These are phyloP conservation scores for Sapajus apella DNA, from an alignment of 2,113 vertebrate genomes.

Conservation along the genomic window DNA sequence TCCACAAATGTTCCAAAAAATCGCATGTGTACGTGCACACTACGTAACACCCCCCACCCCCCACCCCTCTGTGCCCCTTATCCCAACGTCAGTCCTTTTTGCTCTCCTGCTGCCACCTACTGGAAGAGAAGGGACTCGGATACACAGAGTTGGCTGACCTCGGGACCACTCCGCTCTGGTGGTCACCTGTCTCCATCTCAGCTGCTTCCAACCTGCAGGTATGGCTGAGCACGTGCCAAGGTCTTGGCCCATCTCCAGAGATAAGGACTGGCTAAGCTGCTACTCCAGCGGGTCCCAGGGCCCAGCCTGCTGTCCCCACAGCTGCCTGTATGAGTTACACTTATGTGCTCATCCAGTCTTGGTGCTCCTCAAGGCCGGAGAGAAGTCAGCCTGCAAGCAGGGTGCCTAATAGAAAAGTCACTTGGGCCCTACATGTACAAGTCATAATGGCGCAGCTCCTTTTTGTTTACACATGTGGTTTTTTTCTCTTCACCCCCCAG, in stretches of 20 bases:
- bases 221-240: not conserved
- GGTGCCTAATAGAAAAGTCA: not conserved
- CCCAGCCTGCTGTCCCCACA: not conserved
- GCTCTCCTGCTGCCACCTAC: not conserved
- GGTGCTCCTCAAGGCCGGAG: not conserved
- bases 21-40: fast-evolving
- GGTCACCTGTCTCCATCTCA: not conserved
- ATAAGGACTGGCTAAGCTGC: not conserved
- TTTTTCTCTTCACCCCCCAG: not conserved
- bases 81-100: not conserved
- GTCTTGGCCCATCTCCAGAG: not conserved
- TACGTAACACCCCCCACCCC: no score
- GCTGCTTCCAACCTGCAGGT: not conserved
- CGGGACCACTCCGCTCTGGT: no score
- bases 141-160: not conserved
- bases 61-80: not conserved
- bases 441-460: not conserved
- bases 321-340: no score
- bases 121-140: not conserved
- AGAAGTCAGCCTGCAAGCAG: not conserved
- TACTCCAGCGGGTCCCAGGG: no score
- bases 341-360: not conserved
- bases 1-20: not conserved
- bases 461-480: not conserved
- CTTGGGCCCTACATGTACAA: no score